Percentiles rank a stretch among this genome's conserved stretches.
Evolutionary conservation across 1,140 invertebrate genomes (phyloP).

Genomic region (Heliothis virescens): DNA sequence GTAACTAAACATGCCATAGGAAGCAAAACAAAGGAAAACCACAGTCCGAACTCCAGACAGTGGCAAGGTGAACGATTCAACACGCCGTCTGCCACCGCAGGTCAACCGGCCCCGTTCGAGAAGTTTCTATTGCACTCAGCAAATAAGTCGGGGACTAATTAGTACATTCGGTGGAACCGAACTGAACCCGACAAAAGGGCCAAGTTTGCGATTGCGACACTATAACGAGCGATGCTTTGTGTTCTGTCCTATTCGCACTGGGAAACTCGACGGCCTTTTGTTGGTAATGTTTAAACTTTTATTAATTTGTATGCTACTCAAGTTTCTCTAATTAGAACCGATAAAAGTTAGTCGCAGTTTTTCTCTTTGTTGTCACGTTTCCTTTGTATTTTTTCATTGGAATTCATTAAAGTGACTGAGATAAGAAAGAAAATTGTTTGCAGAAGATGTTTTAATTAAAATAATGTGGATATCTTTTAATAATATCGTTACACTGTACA

Average conservation of each 20-base stretch:
- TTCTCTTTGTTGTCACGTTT: conserved; percentile 18
- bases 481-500: background rate
- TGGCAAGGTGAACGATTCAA: conserved; percentile 62
- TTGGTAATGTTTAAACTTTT: conserved; percentile 45
- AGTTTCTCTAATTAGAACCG: conserved; percentile 45
- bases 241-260: conserved; percentile 44
- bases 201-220: conserved; percentile 74
- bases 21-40: conserved; percentile 55
- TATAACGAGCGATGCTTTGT: conserved; percentile 70
- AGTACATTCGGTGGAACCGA: conserved; percentile 70
- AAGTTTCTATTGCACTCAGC: conserved; percentile 77
- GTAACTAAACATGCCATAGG: conserved; percentile 30
- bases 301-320: conserved; percentile 47
- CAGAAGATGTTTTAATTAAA: conserved; percentile 19
- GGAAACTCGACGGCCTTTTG: conserved; percentile 34
- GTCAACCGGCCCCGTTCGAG: conserved; percentile 63
- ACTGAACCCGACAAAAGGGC: conserved; percentile 65
- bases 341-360: conserved; percentile 42
- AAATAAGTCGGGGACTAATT: conserved; percentile 80
- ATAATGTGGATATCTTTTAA: conserved; percentile 1
- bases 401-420: background rate
- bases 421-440: background rate
- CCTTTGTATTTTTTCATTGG: conserved; percentile 20
- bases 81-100: conserved; percentile 59
- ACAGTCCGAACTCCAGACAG: conserved; percentile 51